These are phyloP conservation scores for Scelioninae gen. 1 DNA, from an alignment of 2,888 invertebrate genomes.

Conservation along the genomic window DNA sequence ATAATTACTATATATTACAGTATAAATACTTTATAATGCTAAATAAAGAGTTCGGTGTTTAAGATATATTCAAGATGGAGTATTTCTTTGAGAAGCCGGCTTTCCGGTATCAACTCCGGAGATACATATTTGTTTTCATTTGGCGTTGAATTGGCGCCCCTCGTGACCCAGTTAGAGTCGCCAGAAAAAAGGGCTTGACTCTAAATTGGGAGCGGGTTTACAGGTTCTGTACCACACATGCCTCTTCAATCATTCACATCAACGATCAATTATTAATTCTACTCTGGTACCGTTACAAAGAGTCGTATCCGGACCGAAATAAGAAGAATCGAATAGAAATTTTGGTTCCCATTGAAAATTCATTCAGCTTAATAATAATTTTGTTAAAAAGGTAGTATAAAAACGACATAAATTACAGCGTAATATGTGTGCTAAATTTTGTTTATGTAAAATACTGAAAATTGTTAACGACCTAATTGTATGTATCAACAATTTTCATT, in stretches of 20 bases:
- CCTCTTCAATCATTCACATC: constrained; percentile 27
- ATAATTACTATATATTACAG: no score
- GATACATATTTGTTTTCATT: constrained; percentile 35
- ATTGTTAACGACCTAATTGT: no score
- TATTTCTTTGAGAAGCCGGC: constrained; percentile 2
- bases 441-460: no score
- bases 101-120: constrained; percentile 19
- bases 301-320: not conserved
- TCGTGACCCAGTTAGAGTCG: constrained; percentile 45
- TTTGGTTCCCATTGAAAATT: no score
- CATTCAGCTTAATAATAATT: no score
- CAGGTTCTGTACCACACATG: constrained; percentile 34
- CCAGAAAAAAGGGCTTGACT: constrained; percentile 76
- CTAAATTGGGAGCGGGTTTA: constrained; percentile 79
- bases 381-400: no score
- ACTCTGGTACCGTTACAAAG: not conserved
- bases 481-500: no score
- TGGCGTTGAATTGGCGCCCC: constrained; percentile 33
- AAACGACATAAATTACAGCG: no score
- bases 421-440: no score
- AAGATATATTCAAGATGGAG: constrained; percentile 2
- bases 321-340: no score
- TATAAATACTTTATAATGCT: no score
- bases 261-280: constrained; percentile 27
- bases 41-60: not conserved